Conservation (phyloP, 2,888 invertebrate species). For the Smittia aterrima region DNA sequence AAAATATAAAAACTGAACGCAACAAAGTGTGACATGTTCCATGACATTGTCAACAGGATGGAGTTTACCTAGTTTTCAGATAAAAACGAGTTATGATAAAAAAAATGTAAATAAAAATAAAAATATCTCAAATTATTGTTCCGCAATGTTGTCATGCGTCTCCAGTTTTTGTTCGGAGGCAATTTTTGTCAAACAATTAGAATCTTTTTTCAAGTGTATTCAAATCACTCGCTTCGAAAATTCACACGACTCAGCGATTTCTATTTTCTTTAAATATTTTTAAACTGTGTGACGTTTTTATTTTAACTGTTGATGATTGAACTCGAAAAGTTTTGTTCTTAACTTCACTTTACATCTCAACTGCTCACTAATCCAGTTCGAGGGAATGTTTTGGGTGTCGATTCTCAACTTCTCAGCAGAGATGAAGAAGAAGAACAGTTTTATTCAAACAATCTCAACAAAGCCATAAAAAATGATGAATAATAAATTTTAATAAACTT, state of each 20-base stretch:
- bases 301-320: background rate
- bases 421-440: background rate
- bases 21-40: constrained; percentile 29
- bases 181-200: constrained; percentile 34
- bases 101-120: constrained; percentile 12
- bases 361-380: too few species aligned
- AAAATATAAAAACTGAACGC: constrained; percentile 3
- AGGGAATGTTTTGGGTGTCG: constrained; percentile 19
- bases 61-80: background rate
- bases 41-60: constrained; percentile 33
- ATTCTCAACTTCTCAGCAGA: too few species aligned
- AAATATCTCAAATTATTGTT: constrained; percentile 41
- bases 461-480: constrained; percentile 38
- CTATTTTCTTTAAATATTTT: constrained; percentile 22
- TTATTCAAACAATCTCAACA: constrained; percentile 31
- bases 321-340: too few species aligned
- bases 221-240: constrained; percentile 24
- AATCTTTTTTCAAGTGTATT: constrained; percentile 36
- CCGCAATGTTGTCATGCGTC: constrained; percentile 28
- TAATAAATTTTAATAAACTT: constrained; percentile 40
- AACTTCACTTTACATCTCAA: too few species aligned
- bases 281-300: background rate
- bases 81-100: background rate
- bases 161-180: background rate
- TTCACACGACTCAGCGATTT: constrained; percentile 30